Evolutionary conservation across 2,888 invertebrate species (phyloP).

Genomic region (Blera fallax): DNA sequence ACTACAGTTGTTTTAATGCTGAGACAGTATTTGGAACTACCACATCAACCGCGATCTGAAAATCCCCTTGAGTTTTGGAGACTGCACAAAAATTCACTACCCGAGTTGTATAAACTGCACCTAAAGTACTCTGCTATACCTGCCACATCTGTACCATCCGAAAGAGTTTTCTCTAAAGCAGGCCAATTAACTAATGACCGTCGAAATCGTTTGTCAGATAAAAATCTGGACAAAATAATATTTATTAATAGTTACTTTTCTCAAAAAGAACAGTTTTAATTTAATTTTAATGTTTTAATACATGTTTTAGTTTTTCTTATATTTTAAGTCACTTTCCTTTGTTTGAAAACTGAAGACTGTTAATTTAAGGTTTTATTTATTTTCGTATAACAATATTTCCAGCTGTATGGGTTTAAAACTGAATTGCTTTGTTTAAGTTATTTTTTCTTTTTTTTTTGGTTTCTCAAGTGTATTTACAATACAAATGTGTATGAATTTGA

Average conservation of each 20-base stretch:
- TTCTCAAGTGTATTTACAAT: no score
- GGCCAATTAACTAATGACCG: neutral
- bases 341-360: no score
- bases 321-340: no score
- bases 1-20: neutral
- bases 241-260: neutral
- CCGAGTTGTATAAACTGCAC: neutral
- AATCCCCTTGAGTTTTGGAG: slow-evolving; percentile 12
- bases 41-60: neutral
- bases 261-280: neutral
- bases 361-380: no score
- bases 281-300: neutral
- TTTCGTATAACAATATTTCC: no score
- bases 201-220: neutral
- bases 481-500: no score
- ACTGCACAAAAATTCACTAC: neutral
- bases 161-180: slow-evolving; percentile 18
- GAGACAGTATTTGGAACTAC: slow-evolving; percentile 16
- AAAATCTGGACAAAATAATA: slow-evolving; percentile 6
- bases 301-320: no score
- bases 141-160: slow-evolving; percentile 7
- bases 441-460: no score
- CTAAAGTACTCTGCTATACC: neutral
- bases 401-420: no score
- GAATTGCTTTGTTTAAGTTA: no score